Evolutionary conservation across 2,888 invertebrate genomes (phyloP).

Genomic region (Steinernema hermaphroditum): DNA sequence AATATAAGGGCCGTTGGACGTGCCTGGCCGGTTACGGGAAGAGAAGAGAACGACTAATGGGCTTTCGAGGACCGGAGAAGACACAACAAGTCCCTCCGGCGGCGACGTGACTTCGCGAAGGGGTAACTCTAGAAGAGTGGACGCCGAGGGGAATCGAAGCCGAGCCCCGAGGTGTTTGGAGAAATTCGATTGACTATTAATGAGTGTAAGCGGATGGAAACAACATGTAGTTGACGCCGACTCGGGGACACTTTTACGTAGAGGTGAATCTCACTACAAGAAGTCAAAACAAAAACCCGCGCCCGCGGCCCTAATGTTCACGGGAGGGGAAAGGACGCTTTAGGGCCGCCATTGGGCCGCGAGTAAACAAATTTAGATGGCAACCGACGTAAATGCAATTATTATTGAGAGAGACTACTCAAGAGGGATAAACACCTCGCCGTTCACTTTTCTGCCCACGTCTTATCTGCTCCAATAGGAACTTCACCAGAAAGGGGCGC

Average conservation of each 20-base stretch:
- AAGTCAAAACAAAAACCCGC: not conserved
- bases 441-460: not conserved
- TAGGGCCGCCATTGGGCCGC: not conserved
- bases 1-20: conserved; percentile 14
- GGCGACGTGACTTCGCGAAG: not conserved
- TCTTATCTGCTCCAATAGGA: too few species aligned
- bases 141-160: not conserved
- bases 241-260: too few species aligned
- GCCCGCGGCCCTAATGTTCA: not conserved
- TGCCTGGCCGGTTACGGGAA: conserved; percentile 5
- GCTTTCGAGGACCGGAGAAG: conserved; percentile 1
- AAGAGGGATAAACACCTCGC: not conserved
- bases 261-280: not conserved
- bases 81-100: conserved; percentile 3
- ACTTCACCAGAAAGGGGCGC: too few species aligned
- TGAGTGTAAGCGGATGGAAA: not conserved
- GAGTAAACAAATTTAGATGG: not conserved
- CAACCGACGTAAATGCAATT: not conserved
- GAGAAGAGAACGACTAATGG: conserved; percentile 5
- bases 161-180: not conserved
- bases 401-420: not conserved
- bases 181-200: conserved; percentile 16
- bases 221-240: not conserved
- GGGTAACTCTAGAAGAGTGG: conserved; percentile 2
- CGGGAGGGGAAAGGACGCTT: not conserved